Evolutionary conservation across 1,140 invertebrate genomes (phyloP), one percentile per base, ranked within the genome.

Genomic region (Bombus huntii): DNA sequence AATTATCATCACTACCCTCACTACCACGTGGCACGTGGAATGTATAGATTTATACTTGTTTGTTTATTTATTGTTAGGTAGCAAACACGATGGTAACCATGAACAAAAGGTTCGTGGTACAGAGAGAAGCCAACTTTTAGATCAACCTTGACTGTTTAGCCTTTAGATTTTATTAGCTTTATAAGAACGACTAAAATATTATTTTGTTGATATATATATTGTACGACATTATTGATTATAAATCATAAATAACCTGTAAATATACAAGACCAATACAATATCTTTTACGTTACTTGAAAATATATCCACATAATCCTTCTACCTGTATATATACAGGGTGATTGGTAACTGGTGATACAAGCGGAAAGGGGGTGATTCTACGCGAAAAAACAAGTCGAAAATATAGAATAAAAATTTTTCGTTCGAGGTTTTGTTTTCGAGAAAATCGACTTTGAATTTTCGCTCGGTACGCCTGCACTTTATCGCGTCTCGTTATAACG

Each of bases 151-250:
- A 92, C 92, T 92, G 92, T 92, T 92, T 92, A 92, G 89, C 84
- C 90, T 89, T 87, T 92, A 92, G 92, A 92, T 92, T 92, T 90
- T 92, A 91, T 92, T 92, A 92, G 90, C 77, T 74, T 89, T 68
- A 72, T 91, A 91, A 91, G 87, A 89, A 92, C 44, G 85, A 92
- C 87, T 91, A 89, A 92, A 92, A 91, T 87, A 92, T 90, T 92
- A 92, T 92, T 92, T 92, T 92, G 90, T 92, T 92, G 92, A 92
- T 92, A 92, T 92, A 88, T 92, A 88, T 89, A 90, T 90, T 91
- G 88, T 92, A 91, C 76, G 79, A 91, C 89, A 92, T 86, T 92
- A 92, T 90, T 92, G 87, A 92, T 85, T 90, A 92, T 91, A 82
- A 91, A 91, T 90, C 81, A 92, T 84, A 44, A 90, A 74, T 91